Evolutionary conservation across 2,797 vertebrate species (phyloP).

Genomic region (Pachyuromys duprasi): DNA sequence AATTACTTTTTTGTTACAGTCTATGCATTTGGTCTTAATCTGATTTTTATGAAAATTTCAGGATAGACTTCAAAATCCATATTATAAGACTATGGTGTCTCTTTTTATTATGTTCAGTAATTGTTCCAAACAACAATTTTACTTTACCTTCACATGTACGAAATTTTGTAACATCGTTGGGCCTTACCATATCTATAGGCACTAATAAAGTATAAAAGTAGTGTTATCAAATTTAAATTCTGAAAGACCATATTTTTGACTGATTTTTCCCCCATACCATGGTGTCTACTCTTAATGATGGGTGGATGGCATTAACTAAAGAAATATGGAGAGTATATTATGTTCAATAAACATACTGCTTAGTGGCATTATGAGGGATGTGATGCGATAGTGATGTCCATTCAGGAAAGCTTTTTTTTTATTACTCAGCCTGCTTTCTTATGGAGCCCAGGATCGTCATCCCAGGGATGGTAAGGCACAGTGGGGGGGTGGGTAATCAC

Average conservation of each 20-base stretch:
- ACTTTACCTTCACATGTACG: not conserved
- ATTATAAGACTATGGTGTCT: conserved; percentile 10
- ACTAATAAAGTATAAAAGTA: conserved; percentile 48
- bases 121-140: conserved; percentile 1
- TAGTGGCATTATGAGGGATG: not conserved
- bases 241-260: conserved; percentile 39
- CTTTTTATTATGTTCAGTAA: conserved; percentile 17
- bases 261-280: not conserved
- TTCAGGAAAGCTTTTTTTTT: not conserved
- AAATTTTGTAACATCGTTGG: not conserved
- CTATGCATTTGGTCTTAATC: not conserved
- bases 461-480: not conserved
- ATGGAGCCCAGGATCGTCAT: not conserved
- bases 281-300: not conserved
- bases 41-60: conserved; percentile 46
- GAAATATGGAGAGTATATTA: not conserved
- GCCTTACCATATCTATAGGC: not conserved
- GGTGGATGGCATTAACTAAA: not conserved
- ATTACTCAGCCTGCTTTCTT: not conserved
- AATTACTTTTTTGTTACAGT: conserved; percentile 1
- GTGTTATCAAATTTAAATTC: conserved; percentile 1
- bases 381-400: not conserved
- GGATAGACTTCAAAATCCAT: not conserved
- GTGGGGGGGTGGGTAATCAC: not conserved
- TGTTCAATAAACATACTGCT: not conserved